Base-by-base conservation (phyloP, 2,888 invertebrate genomes). In the Syrphus vitripennis region DNA sequence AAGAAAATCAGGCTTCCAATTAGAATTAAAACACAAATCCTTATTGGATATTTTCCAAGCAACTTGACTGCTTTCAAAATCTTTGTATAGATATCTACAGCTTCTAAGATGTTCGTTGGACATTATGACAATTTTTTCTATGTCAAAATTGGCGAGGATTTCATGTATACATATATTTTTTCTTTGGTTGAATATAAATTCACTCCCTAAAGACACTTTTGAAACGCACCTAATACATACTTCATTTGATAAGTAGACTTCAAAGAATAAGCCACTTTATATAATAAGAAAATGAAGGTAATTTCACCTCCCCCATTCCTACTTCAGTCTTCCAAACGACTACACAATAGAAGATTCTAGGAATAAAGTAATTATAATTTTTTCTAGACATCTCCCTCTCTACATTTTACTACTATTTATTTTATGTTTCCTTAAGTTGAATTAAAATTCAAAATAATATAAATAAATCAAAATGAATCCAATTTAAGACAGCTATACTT, bases 381-480 rank as follows among this genome's bases (percentile, higher is more conserved):
- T 1, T 50, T 26, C 24, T 3, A 50, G 24, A n/a, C 50, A 26
- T 50, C 7, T 7, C 3, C 12, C 45, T 12, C 48, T 50, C 50
- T 24, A 14, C n/a, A n/a, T n/a, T 24, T 14, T 10, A 16, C 9
- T 48, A 5, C 10, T 9, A 5, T 21, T 21, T 45, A 2, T 5
- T 31, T 31, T 21, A n/a, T n/a, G 21, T 37, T 12, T 61, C 9
- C 21, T 61, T n/a, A 4, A 40, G 37, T n/a, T 40, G 4, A 29
- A 61, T 61, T 40, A 24, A 61, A 61, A 61, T 29, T 61, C 24
- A 55, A n/a, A n/a, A n/a, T n/a, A n/a, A n/a, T n/a, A n/a, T n/a
- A 69, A 77, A 78, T 57, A 57, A 31, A 57, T 57, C 16, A n/a
- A 57, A 57, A 57, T 57, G 31, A 57, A 57, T 57, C 31, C 31